Evolutionary conservation across 2,888 invertebrate genomes (phyloP).

Genomic region (Melolontha melolontha): DNA sequence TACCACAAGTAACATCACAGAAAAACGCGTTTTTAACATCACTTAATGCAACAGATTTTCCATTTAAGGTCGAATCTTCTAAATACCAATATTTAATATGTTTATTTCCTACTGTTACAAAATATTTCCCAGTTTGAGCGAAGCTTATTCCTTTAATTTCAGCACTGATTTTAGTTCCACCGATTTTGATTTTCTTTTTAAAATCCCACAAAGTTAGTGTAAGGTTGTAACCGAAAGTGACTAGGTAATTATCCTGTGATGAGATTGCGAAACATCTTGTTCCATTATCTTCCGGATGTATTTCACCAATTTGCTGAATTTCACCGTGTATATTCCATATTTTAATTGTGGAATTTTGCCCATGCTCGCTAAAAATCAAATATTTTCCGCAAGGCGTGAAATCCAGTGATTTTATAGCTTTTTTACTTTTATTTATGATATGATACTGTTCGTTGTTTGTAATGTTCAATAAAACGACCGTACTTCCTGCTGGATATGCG

Average conservation of each 20-base stretch:
- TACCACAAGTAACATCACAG: constrained; percentile 18
- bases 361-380: constrained; percentile 9
- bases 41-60: constrained; percentile 7
- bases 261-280: constrained; percentile 25
- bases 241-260: background rate
- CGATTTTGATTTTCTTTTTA: constrained; percentile 1
- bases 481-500: constrained; percentile 26
- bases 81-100: constrained; percentile 23
- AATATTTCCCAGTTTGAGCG: constrained; percentile 9
- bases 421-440: constrained; percentile 12
- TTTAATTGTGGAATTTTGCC: constrained; percentile 13
- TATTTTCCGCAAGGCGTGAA: constrained; percentile 16
- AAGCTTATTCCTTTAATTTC: constrained; percentile 6
- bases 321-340: constrained; percentile 10
- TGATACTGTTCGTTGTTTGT: constrained; percentile 1
- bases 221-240: constrained; percentile 14
- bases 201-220: constrained; percentile 15
- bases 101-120: constrained; percentile 26
- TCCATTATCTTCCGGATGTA: constrained; percentile 19
- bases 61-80: background rate
- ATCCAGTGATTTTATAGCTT: constrained; percentile 12
- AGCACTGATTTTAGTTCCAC: constrained; percentile 5
- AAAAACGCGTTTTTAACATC: background rate
- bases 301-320: constrained; percentile 9
- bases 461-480: constrained; percentile 13